These are phyloP conservation scores for Drosophila dives DNA, from an alignment of 2,888 invertebrate genomes.

Conservation along the genomic window DNA sequence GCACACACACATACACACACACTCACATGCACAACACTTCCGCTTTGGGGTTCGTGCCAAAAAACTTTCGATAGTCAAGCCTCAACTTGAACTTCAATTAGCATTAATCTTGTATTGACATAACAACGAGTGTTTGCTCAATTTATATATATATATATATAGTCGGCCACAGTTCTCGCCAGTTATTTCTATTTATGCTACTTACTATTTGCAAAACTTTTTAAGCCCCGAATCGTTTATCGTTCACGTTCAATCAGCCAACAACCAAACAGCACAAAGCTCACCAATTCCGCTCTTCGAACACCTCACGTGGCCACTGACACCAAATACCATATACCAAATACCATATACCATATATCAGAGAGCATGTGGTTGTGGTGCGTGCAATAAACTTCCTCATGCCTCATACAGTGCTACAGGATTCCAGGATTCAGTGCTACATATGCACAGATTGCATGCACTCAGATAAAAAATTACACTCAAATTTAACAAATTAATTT, in stretches of 20 bases:
- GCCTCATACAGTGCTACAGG: neutral
- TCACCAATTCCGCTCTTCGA: neutral
- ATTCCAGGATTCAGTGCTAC: slow-evolving; percentile 11
- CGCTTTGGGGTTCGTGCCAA: slow-evolving; percentile 34
- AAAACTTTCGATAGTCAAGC: slow-evolving; percentile 54
- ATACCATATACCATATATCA: slow-evolving; percentile 9
- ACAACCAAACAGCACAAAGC: slow-evolving; percentile 1
- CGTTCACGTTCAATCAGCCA: slow-evolving; percentile 14
- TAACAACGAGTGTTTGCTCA: slow-evolving; percentile 51
- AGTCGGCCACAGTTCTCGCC: slow-evolving; percentile 2
- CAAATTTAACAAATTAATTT: too few species aligned
- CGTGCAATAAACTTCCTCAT: slow-evolving; percentile 27
- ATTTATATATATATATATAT: slow-evolving; percentile 39
- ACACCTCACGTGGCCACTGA: slow-evolving; percentile 46
- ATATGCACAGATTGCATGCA: neutral
- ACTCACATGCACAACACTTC: slow-evolving; percentile 26
- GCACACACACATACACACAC: neutral
- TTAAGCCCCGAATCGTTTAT: slow-evolving; percentile 23
- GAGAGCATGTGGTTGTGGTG: slow-evolving; percentile 21
- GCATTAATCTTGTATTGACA: slow-evolving; percentile 65
- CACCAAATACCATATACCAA: slow-evolving; percentile 10
- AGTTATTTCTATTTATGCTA: slow-evolving; percentile 25
- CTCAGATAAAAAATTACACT: neutral
- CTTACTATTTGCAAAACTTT: slow-evolving; percentile 36
- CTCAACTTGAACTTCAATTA: slow-evolving; percentile 58